Evolutionary conservation across 2,113 vertebrate species (phyloP).

Genomic region (Symphodus melops): DNA sequence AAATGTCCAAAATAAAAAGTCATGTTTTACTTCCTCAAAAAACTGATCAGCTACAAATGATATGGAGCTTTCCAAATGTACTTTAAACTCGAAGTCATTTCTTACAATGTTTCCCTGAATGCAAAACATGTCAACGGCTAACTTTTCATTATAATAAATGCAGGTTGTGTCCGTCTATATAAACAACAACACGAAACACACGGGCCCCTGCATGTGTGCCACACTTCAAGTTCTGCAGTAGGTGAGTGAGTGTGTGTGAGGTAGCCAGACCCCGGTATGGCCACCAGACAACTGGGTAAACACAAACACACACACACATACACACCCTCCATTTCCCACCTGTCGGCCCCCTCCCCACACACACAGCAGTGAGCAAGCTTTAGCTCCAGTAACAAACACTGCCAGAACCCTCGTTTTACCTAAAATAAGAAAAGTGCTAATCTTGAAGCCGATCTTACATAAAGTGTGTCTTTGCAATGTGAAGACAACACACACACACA

Average conservation of each 20-base stretch:
- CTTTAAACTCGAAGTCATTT: too few relatives aligned
- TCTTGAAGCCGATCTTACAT: neutral
- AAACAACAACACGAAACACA: constrained; percentile 13
- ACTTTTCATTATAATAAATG: neutral
- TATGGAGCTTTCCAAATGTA: too few relatives aligned
- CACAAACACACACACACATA: constrained; percentile 53
- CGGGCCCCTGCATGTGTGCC: constrained; percentile 9
- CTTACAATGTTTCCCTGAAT: too few relatives aligned
- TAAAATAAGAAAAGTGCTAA: neutral
- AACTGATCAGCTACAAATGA: too few relatives aligned
- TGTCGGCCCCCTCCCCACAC: constrained; percentile 40
- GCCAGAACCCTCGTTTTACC: neutral
- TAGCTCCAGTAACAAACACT: too few relatives aligned
- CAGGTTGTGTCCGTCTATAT: neutral
- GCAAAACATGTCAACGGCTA: too few relatives aligned
- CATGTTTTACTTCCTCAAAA: too few relatives aligned
- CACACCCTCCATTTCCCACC: constrained; percentile 32
- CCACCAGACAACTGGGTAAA: constrained; percentile 75
- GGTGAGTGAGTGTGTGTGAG: constrained; percentile 44
- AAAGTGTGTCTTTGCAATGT: neutral
- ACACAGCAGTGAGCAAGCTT: constrained; percentile 14
- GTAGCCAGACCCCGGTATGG: constrained; percentile 23
- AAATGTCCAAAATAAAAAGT: too few relatives aligned
- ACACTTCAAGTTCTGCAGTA: constrained; percentile 10
- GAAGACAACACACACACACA: neutral